A percentile compares a stretch with the other conserved stretches of the same genome.
phyloP scores from a whole-genome alignment of 2,888 invertebrate species.

The Rotaria sp. region DNA sequence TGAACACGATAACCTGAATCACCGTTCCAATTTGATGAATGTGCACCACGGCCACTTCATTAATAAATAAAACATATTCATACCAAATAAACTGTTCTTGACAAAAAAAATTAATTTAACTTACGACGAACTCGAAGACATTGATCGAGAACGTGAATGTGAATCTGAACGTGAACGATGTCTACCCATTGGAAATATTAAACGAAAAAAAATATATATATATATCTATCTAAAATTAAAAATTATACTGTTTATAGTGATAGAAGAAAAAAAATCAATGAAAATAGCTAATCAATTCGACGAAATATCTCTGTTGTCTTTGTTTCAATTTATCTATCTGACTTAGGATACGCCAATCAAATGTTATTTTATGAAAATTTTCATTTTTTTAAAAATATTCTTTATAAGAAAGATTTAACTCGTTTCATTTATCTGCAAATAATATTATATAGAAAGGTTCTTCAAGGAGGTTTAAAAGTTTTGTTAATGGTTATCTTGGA shows the following conservation, averaged over 20 bases:
- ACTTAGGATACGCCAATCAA: not conserved
- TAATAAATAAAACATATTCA: no score
- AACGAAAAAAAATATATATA: not conserved
- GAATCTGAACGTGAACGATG: conserved; percentile 1
- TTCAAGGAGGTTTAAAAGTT: not conserved
- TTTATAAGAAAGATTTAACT: not conserved
- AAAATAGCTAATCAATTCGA: no score
- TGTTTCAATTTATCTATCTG: not conserved
- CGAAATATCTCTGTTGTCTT: not conserved
- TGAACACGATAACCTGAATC: conserved; percentile 44
- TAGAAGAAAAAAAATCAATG: no score
- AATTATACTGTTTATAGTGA: no score
- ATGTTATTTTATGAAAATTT: not conserved
- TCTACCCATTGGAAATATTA: not conserved
- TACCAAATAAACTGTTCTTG: not conserved
- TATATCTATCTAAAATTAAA: no score
- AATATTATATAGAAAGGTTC: not conserved
- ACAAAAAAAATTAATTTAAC: not conserved
- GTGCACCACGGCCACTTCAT: not conserved
- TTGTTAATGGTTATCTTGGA: not conserved
- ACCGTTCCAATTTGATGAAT: conserved; percentile 6
- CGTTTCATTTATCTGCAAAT: not conserved
- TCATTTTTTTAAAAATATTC: not conserved
- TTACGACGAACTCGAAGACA: not conserved
- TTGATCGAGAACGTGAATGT: not conserved